Base-by-base conservation (phyloP, 2,113 vertebrate species). In the Gadus macrocephalus region DNA sequence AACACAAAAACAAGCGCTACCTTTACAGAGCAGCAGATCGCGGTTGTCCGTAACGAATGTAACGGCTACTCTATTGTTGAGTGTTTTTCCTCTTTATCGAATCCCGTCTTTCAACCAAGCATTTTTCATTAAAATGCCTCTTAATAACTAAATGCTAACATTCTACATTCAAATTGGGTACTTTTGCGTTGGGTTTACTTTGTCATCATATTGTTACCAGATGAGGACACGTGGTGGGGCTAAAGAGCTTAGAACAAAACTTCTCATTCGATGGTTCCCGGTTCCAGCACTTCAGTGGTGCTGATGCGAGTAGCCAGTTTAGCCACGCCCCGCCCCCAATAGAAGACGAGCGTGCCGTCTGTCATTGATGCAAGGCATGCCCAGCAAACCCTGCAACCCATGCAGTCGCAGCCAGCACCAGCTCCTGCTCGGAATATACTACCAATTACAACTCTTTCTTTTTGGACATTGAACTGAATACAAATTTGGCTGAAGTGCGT, bases 241-340 rank as follows among this genome's bases (percentile, higher is more conserved):
- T 67, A 77, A 70, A 75, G 49, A 25, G 3, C 59, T 60, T 22
- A 20, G 56, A 49, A 49, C 42, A 9, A 71, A 72, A 49, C 15
- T 4, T 4, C 0, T 27, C 28, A 66, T 27, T 70, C 72, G 72
- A 70, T 25, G 22, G 31, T 25, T 62, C 53, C 71, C 59, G 68
- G 58, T 31, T 38, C 74, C 66, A 75, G 22, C 15, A 65, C 75
- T 14, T 77, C 79, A 66, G 76, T 86, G 91, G 83, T 92, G 82
- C 89, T 91, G 90, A 92, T 90, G 90, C 83, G 83, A 82, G 75
- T 75, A 67, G 78, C 81, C 68, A 3, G 42, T 14, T 49, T 49
- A 55, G 49, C 15, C 78, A 73, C 1, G 81, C 84, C 80, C 83
- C 87, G 81, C 87, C 87, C 76, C 75, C 79, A 71, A 73, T 71